These are phyloP conservation scores for Argyresthia goedartella DNA, from an alignment of 2,888 invertebrate genomes.

Conservation along the genomic window DNA sequence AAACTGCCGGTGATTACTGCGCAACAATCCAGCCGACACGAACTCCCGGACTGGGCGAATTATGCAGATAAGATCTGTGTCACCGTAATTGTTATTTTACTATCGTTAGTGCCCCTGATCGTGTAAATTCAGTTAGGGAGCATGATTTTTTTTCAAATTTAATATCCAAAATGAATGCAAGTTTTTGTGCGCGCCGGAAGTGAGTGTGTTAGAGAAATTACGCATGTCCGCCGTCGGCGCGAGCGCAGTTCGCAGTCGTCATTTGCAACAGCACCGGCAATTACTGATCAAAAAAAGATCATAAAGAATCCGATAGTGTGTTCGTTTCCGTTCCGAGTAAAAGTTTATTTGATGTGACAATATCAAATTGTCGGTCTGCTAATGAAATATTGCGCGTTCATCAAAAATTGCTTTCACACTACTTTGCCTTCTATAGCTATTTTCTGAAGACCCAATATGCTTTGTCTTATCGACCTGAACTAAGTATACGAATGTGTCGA, in stretches of 20 bases:
- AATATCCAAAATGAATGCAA: conserved; percentile 28
- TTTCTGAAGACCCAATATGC: too few species aligned
- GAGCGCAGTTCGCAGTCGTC: conserved; percentile 34
- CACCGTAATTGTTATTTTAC: conserved; percentile 63
- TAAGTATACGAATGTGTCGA: conserved; percentile 17
- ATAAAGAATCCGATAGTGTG: conserved; percentile 25
- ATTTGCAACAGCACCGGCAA: conserved; percentile 45
- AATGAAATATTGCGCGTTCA: conserved; percentile 21
- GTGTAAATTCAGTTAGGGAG: conserved; percentile 67
- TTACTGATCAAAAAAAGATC: conserved; percentile 22
- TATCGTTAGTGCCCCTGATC: conserved; percentile 59
- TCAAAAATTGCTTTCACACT: neutral
- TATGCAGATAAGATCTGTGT: conserved; percentile 62
- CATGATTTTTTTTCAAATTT: conserved; percentile 49
- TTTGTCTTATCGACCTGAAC: too few species aligned
- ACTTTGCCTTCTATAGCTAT: neutral
- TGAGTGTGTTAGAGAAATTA: conserved; percentile 64
- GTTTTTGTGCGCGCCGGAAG: conserved; percentile 45
- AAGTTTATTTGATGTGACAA: conserved; percentile 26
- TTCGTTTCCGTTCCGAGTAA: conserved; percentile 14
- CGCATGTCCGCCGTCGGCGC: conserved; percentile 48
- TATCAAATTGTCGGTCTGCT: conserved; percentile 26
- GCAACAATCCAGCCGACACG: conserved; percentile 24
- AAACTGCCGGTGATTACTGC: conserved; percentile 53
- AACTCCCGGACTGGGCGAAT: conserved; percentile 39